Evolutionary conservation across 2,888 invertebrate genomes (phyloP), one percentile per base, ranked within the genome.

Genomic region (Neria commutata): DNA sequence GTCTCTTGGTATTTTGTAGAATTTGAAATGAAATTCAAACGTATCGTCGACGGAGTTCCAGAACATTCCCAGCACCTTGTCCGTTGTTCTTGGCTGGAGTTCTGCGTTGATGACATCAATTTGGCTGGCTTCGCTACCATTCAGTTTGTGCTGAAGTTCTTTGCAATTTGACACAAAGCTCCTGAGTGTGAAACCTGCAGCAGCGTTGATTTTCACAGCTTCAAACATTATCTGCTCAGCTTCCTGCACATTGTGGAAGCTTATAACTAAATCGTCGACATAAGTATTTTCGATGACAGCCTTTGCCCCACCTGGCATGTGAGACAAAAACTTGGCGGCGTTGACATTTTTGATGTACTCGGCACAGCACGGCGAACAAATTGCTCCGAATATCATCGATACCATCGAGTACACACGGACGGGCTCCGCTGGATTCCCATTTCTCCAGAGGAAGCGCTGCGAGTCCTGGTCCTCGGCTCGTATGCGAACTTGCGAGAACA

Each of bases 381-480:
- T n/a, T n/a, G n/a, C n/a, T n/a, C n/a, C n/a, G n/a, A n/a, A n/a
- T n/a, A n/a, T n/a, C n/a, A n/a, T n/a, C n/a, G n/a, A n/a, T 5
- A 47, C 17, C 65, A 65, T 61, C 25, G 54, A 19, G 45, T 61
- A 65, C 17, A 56, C 55, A 19, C 56, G 59, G n/a, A 46, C 19
- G 0, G 67, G 65, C 1, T 62, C 11, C 11, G 3, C 25, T 24
- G 17, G 10, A n/a, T 40, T 40, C 23, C 23, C 37, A 19, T 53
- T 25, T 50, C 69, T 50, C 71, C 73, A 76, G 5, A 60, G 24
- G 29, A 53, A 60, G 1, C 54, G 26, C 46, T 59, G 59, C 2
- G 47, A 45, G 21, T 58, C 70, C 33, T 76, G 73, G 54, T 67
- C 64, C 16, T 8, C 33, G 16, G 37, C n/a, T 2, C 17, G 42